Percentiles rank a stretch among this genome's conserved stretches.
Evolutionary conservation across 2,113 vertebrate species (phyloP).

Genomic region (Lepidothrix coronata): DNA sequence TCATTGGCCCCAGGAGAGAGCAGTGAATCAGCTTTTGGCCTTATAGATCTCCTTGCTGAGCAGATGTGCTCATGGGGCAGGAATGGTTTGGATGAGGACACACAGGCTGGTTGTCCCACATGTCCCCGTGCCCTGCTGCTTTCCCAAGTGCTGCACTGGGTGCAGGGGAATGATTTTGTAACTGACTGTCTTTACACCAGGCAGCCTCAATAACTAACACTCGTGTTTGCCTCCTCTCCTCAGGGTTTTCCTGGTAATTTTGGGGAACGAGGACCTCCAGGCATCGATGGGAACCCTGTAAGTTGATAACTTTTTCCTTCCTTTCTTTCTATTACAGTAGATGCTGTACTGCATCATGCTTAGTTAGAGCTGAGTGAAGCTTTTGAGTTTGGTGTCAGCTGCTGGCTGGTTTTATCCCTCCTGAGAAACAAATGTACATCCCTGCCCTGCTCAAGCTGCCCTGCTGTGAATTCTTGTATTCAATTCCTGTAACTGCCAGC

Average conservation of each 20-base stretch:
- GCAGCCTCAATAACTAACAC: not conserved
- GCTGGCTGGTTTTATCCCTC: not conserved
- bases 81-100: not conserved
- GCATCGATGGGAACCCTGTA: conserved; percentile 96
- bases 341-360: not conserved
- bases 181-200: not conserved
- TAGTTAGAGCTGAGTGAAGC: not conserved
- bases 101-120: not conserved
- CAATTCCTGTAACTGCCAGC: not conserved
- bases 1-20: not conserved
- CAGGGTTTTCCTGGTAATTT: conserved; percentile 97
- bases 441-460: not conserved
- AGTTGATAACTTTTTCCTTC: conserved; percentile 62
- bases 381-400: not conserved
- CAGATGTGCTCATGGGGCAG: not conserved
- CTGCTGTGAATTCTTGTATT: not conserved
- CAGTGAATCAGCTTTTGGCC: not conserved
- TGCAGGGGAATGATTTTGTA: not conserved
- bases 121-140: not conserved
- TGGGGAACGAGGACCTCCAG: conserved; percentile 93
- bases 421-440: not conserved
- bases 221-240: conserved; percentile 26
- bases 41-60: not conserved
- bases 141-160: not conserved
- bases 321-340: not conserved